These are phyloP conservation scores for Synergus umbraculus DNA, from an alignment of 2,888 invertebrate genomes.

Conservation along the genomic window DNA sequence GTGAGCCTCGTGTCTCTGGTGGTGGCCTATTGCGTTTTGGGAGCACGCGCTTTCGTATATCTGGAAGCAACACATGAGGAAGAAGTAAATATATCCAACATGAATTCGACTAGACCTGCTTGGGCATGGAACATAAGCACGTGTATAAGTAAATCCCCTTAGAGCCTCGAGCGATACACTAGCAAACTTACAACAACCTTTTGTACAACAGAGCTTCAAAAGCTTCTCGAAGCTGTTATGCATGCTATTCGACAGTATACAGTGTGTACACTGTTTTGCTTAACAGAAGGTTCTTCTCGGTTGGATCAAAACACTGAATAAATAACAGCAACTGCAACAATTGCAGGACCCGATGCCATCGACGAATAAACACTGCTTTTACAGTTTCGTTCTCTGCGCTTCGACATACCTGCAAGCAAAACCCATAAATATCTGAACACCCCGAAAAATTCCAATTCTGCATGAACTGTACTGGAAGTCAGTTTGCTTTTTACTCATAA, in stretches of 20 bases:
- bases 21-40: slow-evolving; percentile 92
- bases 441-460: slow-evolving; percentile 13
- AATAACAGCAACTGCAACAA: background rate
- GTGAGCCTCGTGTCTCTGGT: slow-evolving; percentile 92
- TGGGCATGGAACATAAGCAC: background rate
- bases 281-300: slow-evolving; percentile 5
- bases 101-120: slow-evolving; percentile 1
- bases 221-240: slow-evolving; percentile 10
- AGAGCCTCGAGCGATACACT: slow-evolving; percentile 9
- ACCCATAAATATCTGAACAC: slow-evolving; percentile 19
- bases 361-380: background rate
- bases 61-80: slow-evolving; percentile 87
- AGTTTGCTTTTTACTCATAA: slow-evolving; percentile 14
- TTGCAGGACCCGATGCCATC: background rate
- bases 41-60: slow-evolving; percentile 90
- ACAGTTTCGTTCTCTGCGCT: background rate
- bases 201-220: slow-evolving; percentile 23
- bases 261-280: background rate
- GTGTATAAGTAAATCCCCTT: slow-evolving; percentile 4
- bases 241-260: background rate
- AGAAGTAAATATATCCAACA: slow-evolving; percentile 78
- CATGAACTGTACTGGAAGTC: background rate
- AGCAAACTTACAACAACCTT: slow-evolving; percentile 20
- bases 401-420: slow-evolving; percentile 7
- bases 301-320: slow-evolving; percentile 11